Base-by-base conservation (phyloP, 2,888 invertebrate species). In the Hypercompe scribonia region DNA sequence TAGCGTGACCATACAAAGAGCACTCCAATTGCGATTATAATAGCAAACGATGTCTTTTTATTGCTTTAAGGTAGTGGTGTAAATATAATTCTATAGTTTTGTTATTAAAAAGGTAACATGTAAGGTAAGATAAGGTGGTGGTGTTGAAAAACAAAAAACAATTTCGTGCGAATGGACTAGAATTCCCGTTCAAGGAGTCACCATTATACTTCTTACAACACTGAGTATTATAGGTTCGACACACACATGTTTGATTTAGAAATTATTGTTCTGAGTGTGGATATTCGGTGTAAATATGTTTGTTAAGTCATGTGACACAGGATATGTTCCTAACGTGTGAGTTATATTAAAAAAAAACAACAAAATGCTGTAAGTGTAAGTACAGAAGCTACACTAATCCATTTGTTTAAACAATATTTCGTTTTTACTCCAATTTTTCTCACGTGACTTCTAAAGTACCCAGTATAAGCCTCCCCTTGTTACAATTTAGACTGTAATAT, bases 1-100 rank as follows among this genome's bases (percentile, higher is more conserved):
- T 79, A 72, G 73, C 76, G 68, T 64, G 65, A 58, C 73, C 71
- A 76, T 73, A 78, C 72, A 71, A 69, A 68, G 74, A 72, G 66
- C 72, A 68, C 74, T 75, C 67, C 33, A 74, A 77, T 78, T 71
- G 63, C 74, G 79, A 71, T 81, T 75, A 78, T 76, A 78, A 81
- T 79, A 70, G 72, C 24, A 73, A 75, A 71, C 54, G 31, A 64
- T 54, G 66, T 42, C 63, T 74, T 78, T 79, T 74, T 69, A 65
- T 58, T 65, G 33, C 28, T 73, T 68, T 72, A 65, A 39, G 36
- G 65, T 46, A 46, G 28, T 31, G 11, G 33, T 39, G 28, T 58
- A 39, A 61, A 61, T 61, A 28, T 61, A 31, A 31, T 4, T 31
- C 15, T 31, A 15, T 28, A 61, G 13, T 15, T 61, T 31, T 58